Base-by-base conservation (phyloP, 1,140 invertebrate genomes). In the Mycetomoellerius zeteki region DNA sequence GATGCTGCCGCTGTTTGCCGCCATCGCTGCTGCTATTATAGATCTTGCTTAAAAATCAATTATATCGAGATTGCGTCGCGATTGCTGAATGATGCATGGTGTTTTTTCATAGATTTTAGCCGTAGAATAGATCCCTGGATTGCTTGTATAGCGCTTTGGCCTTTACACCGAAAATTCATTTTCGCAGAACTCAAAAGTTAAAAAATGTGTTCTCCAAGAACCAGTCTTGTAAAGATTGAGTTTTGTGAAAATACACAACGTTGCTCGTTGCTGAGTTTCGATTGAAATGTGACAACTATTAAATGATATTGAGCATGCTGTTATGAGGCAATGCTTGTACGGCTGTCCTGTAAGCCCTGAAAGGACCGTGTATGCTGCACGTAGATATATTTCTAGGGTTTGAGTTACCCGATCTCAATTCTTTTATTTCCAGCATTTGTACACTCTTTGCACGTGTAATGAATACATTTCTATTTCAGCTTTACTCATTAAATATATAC, bases 21-120 rank as follows among this genome's bases (percentile, higher is more conserved):
- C 43, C 65, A 47, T 47, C 69, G 71, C 60, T 50, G n/a, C 47
- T 8, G 64, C 58, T 86, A 67, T 43, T 43, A 43, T 43, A 43
- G 12, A 62, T 54, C 37, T 67, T 58, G 52, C 80, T 86, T 87
- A 54, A 8, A 60, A 64, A 37, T 75, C 14, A n/a, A 43, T 52
- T 65, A 64, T 54, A 80, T 85, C 52, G 27, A 76, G 60, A 86
- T 73, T 58, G 33, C 24, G 0, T 19, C 67, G 27, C n/a, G 21
- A 47, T 6, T 54, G 50, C 33, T 81, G 78, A 85, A 90, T 87
- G 54, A 85, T 85, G 85, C 89, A 89, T 90, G 89, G 52, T 52
- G 81, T 73, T 14, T 56, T 56, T 67, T n/a, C 16, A 5, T 50
- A 62, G n/a, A 50, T 12, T 50, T 33, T 84, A 73, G 0, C 12